Conservation (phyloP, 1,140 invertebrate species). For the Pseudoatta argentina region DNA sequence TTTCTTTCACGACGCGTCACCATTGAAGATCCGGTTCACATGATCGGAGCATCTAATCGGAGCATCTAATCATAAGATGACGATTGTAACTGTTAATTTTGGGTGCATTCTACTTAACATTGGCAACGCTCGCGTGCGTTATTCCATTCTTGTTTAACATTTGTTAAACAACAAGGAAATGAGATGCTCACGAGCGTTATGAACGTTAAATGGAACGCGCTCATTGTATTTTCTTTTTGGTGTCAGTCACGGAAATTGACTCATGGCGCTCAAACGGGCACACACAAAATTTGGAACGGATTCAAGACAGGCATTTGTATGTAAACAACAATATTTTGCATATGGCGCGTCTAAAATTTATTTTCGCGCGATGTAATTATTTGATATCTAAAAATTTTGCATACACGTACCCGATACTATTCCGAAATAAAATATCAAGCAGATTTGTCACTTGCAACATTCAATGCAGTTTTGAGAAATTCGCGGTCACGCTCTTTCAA, state of each 20-base stretch:
- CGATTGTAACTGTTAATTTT: slow-evolving; percentile 30
- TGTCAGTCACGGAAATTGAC: slow-evolving; percentile 13
- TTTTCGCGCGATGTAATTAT: slow-evolving; percentile 1
- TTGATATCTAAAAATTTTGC: not conserved
- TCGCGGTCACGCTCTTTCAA: slow-evolving; percentile 7
- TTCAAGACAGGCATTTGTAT: not conserved
- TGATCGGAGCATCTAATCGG: not conserved
- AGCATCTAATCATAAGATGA: not conserved
- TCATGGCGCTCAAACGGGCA: not conserved
- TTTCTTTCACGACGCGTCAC: slow-evolving; percentile 33
- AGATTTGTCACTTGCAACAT: slow-evolving; percentile 5
- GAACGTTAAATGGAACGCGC: too few relatives aligned
- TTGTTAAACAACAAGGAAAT: too few relatives aligned
- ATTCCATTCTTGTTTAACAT: too few relatives aligned
- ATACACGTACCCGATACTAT: too few relatives aligned
- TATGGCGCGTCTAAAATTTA: not conserved
- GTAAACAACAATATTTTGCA: not conserved
- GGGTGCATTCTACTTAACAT: too few relatives aligned
- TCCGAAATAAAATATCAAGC: slow-evolving; percentile 12
- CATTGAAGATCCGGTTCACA: not conserved
- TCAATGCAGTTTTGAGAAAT: slow-evolving; percentile 5
- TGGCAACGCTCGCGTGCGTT: too few relatives aligned
- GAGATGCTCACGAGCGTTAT: too few relatives aligned
- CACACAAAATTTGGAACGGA: not conserved
- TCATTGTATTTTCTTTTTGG: not conserved